Percentiles rank a stretch among this genome's conserved stretches.
Conservation (phyloP, 2,113 vertebrate genomes). For the Caretta caretta region DNA sequence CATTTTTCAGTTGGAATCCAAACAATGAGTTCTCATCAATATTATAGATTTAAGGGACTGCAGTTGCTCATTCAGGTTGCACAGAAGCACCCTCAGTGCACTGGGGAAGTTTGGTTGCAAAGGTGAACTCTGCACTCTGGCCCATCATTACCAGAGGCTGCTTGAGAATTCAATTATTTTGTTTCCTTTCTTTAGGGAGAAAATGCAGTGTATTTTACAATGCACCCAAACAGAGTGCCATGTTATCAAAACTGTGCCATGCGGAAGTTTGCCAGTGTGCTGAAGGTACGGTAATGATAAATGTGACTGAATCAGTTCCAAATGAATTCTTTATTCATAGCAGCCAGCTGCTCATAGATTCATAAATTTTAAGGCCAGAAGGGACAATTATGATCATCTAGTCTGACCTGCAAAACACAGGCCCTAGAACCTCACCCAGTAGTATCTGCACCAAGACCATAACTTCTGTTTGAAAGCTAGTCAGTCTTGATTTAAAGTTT, state of each 20-base stretch:
- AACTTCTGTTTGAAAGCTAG: neutral
- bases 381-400: neutral
- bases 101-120: neutral
- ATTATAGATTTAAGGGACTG: neutral
- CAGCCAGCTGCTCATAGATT: neutral
- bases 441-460: accelerated
- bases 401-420: neutral
- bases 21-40: neutral
- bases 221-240: slow-evolving; percentile 67
- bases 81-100: neutral
- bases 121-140: accelerated
- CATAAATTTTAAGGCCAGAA: neutral
- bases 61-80: neutral
- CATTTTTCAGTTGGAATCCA: neutral
- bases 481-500: neutral
- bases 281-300: slow-evolving; percentile 69
- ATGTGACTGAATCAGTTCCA: accelerated
- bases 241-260: slow-evolving; percentile 74
- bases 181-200: slow-evolving; percentile 55
- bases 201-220: slow-evolving; percentile 78
- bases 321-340: neutral
- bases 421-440: neutral
- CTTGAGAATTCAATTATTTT: neutral
- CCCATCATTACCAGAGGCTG: neutral
- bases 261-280: slow-evolving; percentile 76